phyloP scores from a whole-genome alignment of 2,888 invertebrate species.

The Cheilosia vernalis region DNA sequence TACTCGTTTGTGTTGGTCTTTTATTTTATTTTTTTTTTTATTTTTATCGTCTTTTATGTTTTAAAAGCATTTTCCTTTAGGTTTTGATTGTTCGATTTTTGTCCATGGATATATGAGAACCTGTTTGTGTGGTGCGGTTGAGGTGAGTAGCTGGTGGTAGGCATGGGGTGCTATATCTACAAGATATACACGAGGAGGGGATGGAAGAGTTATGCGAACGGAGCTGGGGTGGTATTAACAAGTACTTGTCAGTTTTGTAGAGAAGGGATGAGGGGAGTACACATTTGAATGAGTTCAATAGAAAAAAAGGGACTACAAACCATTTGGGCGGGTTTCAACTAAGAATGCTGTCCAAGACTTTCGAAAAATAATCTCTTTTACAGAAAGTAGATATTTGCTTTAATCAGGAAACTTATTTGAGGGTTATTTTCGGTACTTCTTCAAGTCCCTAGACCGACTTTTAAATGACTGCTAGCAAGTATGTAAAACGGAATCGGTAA shows the following conservation, averaged over 20 bases:
- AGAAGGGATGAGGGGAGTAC: neutral
- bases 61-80: conserved; percentile 21
- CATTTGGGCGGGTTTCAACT: no score
- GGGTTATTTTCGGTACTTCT: no score
- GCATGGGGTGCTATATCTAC: conserved; percentile 4
- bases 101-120: conserved; percentile 9
- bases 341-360: no score
- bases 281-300: neutral
- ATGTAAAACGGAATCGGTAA: no score
- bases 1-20: neutral
- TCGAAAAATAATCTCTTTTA: no score
- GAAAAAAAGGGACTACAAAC: no score
- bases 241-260: conserved; percentile 12
- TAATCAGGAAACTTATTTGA: no score
- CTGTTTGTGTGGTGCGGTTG: conserved; percentile 8
- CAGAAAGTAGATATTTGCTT: no score
- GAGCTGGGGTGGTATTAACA: conserved; percentile 9
- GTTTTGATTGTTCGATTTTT: conserved; percentile 23
- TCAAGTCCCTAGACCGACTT: no score
- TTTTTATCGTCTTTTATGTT: conserved; percentile 42
- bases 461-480: no score
- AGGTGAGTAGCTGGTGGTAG: conserved; percentile 41
- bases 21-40: neutral
- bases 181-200: conserved; percentile 6
- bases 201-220: conserved; percentile 1